phyloP scores from a whole-genome alignment of 2,888 invertebrate genomes.

The Monoplex corrugatus region DNA sequence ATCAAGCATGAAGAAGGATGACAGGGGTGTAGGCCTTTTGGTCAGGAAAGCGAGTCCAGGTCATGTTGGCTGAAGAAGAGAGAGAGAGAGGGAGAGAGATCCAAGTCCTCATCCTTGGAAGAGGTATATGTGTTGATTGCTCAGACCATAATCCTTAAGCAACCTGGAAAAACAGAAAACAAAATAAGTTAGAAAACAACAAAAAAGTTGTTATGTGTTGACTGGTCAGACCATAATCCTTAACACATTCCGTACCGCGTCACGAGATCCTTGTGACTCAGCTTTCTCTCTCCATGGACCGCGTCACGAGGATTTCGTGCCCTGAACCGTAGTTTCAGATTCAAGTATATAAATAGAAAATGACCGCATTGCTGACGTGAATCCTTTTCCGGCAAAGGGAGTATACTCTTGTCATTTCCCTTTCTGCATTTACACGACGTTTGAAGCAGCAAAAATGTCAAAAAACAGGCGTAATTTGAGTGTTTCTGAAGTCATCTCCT shows the following conservation, averaged over 20 bases:
- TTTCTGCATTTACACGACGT: too few relatives aligned
- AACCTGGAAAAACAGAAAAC: constrained; percentile 42
- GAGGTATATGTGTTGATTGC: constrained; percentile 41
- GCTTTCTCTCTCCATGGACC: neutral
- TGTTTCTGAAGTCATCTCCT: too few relatives aligned
- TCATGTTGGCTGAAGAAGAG: neutral
- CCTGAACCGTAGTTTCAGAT: neutral
- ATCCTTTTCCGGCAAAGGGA: too few relatives aligned
- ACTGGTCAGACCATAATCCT: too few relatives aligned
- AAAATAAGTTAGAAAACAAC: neutral
- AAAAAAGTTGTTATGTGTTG: neutral
- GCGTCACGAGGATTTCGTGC: neutral
- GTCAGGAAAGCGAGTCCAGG: neutral
- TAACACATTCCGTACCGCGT: too few relatives aligned
- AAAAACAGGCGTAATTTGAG: too few relatives aligned
- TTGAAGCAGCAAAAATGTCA: too few relatives aligned
- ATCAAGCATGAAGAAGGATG: too few relatives aligned
- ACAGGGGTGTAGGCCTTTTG: too few relatives aligned
- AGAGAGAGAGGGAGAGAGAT: neutral
- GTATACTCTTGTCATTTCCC: too few relatives aligned
- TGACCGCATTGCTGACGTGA: too few relatives aligned
- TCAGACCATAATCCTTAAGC: constrained; percentile 48
- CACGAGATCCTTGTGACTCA: too few relatives aligned
- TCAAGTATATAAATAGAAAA: neutral
- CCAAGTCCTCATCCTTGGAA: neutral